Evolutionary conservation across 2,113 vertebrate species (phyloP).

Genomic region (Strix aluco): DNA sequence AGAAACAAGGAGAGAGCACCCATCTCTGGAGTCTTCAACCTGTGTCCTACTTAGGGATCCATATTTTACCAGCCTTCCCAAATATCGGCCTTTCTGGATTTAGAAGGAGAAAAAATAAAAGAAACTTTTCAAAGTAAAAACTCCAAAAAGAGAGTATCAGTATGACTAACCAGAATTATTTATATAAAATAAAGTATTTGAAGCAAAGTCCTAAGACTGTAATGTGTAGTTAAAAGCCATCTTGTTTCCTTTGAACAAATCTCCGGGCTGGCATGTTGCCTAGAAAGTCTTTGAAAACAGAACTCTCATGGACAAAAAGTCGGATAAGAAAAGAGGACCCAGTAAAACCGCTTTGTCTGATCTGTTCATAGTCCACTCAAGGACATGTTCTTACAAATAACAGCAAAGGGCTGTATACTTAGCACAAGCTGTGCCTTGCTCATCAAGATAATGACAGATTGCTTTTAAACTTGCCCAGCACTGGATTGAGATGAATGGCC

Average conservation of each 20-base stretch:
- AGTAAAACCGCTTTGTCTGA: constrained; percentile 70
- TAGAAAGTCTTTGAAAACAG: constrained; percentile 64
- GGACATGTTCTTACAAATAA: constrained; percentile 69
- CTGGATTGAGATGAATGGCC: constrained; percentile 81
- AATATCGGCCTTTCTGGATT: not conserved
- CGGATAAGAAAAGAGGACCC: not conserved
- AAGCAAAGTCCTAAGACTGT: not conserved
- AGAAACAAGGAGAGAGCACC: not conserved
- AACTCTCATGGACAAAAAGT: constrained; percentile 18
- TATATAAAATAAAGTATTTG: not conserved
- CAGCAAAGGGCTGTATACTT: constrained; percentile 62
- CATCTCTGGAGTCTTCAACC: not conserved
- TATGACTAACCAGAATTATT: not conserved
- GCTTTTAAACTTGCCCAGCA: constrained; percentile 76
- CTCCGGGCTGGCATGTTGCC: constrained; percentile 7
- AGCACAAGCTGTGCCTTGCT: constrained; percentile 65
- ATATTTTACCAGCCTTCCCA: not conserved
- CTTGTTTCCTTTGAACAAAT: constrained; percentile 37
- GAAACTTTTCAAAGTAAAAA: not conserved
- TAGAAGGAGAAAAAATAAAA: not conserved
- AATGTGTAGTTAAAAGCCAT: not conserved
- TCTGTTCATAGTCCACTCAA: constrained; percentile 67
- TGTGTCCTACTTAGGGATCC: not conserved
- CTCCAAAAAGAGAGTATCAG: not conserved
- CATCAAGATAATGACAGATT: constrained; percentile 84